These are phyloP conservation scores for Tetramorium bicarinatum DNA, from an alignment of 2,888 invertebrate species.

Conservation along the genomic window DNA sequence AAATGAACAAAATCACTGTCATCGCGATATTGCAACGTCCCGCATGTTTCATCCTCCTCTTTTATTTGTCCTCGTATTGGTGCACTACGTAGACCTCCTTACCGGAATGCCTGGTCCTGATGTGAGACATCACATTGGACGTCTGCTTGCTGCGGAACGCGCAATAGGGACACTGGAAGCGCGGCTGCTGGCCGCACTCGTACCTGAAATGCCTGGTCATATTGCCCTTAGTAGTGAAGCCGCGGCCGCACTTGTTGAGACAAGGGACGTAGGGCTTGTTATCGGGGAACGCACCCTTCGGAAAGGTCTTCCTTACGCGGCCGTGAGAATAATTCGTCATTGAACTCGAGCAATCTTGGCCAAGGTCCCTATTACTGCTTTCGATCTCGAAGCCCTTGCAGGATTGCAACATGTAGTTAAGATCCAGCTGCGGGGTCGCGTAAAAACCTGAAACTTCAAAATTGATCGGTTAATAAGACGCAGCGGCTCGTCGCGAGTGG, in stretches of 20 bases:
- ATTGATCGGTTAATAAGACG: slow-evolving; percentile 56
- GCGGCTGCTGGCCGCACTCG: slow-evolving; percentile 84
- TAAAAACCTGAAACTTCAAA: slow-evolving; percentile 80
- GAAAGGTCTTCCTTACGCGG: slow-evolving; percentile 56
- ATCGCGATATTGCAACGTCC: not conserved
- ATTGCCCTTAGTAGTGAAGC: slow-evolving; percentile 83
- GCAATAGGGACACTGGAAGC: slow-evolving; percentile 85
- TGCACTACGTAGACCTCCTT: slow-evolving; percentile 76
- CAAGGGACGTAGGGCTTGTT: slow-evolving; percentile 80
- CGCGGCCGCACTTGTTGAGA: slow-evolving; percentile 82
- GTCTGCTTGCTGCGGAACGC: slow-evolving; percentile 82
- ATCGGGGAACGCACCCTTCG: slow-evolving; percentile 62
- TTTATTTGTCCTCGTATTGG: slow-evolving; percentile 59
- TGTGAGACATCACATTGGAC: slow-evolving; percentile 83
- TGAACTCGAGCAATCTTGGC: slow-evolving; percentile 43
- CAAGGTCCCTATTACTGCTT: slow-evolving; percentile 52
- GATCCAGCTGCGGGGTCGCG: slow-evolving; percentile 76
- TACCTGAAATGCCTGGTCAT: slow-evolving; percentile 84
- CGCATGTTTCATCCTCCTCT: not conserved
- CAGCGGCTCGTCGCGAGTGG: not conserved
- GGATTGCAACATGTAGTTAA: slow-evolving; percentile 76
- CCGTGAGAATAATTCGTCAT: slow-evolving; percentile 63
- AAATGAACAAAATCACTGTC: not conserved
- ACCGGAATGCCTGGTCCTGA: slow-evolving; percentile 79
- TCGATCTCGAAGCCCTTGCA: slow-evolving; percentile 69